phyloP scores from a whole-genome alignment of 2,797 vertebrate genomes.

The Malacoctenus gilli region DNA sequence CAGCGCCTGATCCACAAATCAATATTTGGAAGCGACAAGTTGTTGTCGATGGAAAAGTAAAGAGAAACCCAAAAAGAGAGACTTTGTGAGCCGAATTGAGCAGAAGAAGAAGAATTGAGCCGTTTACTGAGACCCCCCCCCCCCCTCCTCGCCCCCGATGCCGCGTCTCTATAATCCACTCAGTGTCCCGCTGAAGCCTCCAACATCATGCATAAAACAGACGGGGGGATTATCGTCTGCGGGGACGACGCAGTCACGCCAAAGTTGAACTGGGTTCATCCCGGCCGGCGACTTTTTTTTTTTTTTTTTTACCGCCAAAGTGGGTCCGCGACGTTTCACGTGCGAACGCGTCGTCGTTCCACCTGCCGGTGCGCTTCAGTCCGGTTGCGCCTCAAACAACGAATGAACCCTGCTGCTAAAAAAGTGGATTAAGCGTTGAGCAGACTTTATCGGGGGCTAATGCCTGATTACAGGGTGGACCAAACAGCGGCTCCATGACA shows the following conservation, averaged over 20 bases:
- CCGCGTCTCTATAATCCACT: conserved; percentile 32
- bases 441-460: conserved; percentile 35
- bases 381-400: background rate
- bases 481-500: conserved; percentile 19
- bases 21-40: conserved; percentile 51
- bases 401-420: conserved; percentile 8
- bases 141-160: too few relatives aligned
- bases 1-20: conserved; percentile 52
- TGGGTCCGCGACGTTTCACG: too few relatives aligned
- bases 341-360: too few relatives aligned
- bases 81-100: conserved; percentile 15
- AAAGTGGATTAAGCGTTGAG: conserved; percentile 35
- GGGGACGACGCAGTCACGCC: conserved; percentile 13
- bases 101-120: too few relatives aligned
- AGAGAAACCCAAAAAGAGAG: conserved; percentile 1
- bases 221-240: conserved; percentile 22
- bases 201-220: conserved; percentile 12
- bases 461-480: conserved; percentile 40
- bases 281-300: conserved; percentile 10
- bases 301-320: too few relatives aligned
- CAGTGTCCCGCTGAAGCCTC: conserved; percentile 12
- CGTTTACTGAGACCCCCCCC: too few relatives aligned
- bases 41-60: conserved; percentile 27
- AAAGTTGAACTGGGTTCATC: conserved; percentile 4
- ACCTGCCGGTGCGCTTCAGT: too few relatives aligned